phyloP scores from a whole-genome alignment of 2,888 invertebrate species.

The Allygus modestus region DNA sequence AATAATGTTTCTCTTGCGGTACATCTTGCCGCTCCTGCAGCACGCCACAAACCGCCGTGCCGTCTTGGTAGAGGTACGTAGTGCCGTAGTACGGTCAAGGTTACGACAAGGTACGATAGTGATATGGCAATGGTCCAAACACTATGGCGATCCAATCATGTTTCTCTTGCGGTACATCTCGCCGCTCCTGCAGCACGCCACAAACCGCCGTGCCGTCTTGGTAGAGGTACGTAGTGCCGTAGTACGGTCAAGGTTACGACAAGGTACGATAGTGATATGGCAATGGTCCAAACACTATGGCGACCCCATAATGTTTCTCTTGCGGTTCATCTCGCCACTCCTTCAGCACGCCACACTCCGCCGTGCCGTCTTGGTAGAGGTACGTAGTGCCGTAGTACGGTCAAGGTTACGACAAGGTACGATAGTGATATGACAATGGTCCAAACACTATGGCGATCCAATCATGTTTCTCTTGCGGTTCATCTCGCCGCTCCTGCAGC shows the following conservation, averaged over 20 bases:
- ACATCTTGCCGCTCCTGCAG: slow-evolving; percentile 31
- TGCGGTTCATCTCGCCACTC: slow-evolving; percentile 32
- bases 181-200: slow-evolving; percentile 18
- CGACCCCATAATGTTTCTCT: slow-evolving; percentile 45
- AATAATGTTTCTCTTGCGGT: slow-evolving; percentile 50
- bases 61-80: background rate
- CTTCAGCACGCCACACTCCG: background rate
- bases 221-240: background rate
- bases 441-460: slow-evolving; percentile 27
- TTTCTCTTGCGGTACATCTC: slow-evolving; percentile 45
- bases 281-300: slow-evolving; percentile 23
- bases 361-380: background rate
- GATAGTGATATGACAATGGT: slow-evolving; percentile 11
- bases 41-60: slow-evolving; percentile 1
- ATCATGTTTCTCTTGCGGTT: slow-evolving; percentile 46
- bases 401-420: slow-evolving; percentile 14
- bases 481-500: slow-evolving; percentile 32
- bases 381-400: background rate
- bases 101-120: background rate
- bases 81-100: background rate
- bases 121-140: slow-evolving; percentile 5
- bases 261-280: slow-evolving; percentile 5
- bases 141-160: slow-evolving; percentile 37
- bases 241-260: background rate
- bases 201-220: no score